These are phyloP conservation scores for Montipora capitata DNA, from an alignment of 92 coral and sea anemone species.

Conservation along the genomic window DNA sequence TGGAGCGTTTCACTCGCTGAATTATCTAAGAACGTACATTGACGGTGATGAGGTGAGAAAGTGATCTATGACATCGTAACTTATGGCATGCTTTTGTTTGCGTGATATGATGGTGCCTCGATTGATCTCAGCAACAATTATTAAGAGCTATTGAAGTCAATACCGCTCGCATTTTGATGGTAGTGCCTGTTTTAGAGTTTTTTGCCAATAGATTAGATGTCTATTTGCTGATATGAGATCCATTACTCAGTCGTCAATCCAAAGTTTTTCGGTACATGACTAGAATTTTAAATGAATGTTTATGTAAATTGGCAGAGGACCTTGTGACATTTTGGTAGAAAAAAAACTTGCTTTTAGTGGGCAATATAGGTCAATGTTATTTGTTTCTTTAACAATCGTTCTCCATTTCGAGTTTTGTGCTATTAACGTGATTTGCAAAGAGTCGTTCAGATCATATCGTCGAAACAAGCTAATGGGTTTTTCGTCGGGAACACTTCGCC, in stretches of 20 bases:
- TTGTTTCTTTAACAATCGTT: not conserved
- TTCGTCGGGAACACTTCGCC: slow-evolving; percentile 8
- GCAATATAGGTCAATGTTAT: too few relatives aligned
- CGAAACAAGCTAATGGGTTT: slow-evolving; percentile 8
- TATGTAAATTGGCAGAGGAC: not conserved
- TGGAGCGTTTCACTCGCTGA: slow-evolving; percentile 82
- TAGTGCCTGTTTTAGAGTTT: not conserved
- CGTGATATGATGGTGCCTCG: not conserved
- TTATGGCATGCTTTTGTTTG: not conserved
- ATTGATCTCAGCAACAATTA: not conserved
- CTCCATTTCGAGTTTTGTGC: not conserved
- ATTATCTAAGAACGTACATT: slow-evolving; percentile 78
- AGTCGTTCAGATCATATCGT: not conserved
- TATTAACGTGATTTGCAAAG: not conserved
- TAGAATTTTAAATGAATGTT: not conserved
- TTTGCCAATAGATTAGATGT: not conserved
- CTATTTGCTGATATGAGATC: not conserved
- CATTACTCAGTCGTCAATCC: not conserved
- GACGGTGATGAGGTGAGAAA: slow-evolving; percentile 82
- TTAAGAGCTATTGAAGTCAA: too few relatives aligned
- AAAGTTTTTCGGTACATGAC: not conserved
- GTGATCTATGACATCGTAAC: too few relatives aligned
- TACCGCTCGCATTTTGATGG: too few relatives aligned
- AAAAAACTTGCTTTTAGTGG: too few relatives aligned
- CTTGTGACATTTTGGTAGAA: not conserved